Evolutionary conservation across 2,113 vertebrate genomes (phyloP).

Genomic region (Protobothrops mucrosquamatus): DNA sequence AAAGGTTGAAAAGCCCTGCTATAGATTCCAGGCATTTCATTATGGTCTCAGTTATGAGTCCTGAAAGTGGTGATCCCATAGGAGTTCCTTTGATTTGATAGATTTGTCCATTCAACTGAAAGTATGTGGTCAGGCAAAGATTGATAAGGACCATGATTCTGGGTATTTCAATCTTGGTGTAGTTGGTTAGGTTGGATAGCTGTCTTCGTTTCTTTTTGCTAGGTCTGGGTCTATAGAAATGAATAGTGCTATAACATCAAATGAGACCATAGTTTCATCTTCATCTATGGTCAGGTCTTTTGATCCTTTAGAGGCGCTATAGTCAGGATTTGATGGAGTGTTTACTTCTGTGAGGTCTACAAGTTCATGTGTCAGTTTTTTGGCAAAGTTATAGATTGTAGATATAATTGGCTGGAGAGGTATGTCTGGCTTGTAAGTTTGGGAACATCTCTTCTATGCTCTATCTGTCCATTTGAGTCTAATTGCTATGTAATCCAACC

Average conservation of each 20-base stretch:
- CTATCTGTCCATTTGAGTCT: not conserved
- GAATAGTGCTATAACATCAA: not conserved
- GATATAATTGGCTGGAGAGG: not conserved
- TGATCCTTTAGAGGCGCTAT: not conserved
- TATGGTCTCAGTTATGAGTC: too few species aligned
- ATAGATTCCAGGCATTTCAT: too few species aligned
- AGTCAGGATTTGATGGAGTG: not conserved
- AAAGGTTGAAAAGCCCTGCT: too few species aligned
- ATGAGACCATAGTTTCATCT: not conserved
- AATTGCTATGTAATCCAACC: not conserved
- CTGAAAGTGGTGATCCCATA: too few species aligned
- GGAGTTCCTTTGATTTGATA: too few species aligned
- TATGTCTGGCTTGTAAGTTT: not conserved
- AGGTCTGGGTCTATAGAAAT: not conserved
- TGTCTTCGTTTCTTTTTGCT: not conserved
- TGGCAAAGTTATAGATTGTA: not conserved
- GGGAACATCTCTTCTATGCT: not conserved
- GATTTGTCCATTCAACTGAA: too few species aligned
- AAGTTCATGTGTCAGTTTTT: not conserved
- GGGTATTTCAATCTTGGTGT: too few species aligned
- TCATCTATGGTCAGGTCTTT: not conserved
- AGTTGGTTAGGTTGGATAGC: too few species aligned
- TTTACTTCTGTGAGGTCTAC: not conserved
- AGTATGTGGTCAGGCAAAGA: too few species aligned
- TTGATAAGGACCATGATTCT: too few species aligned